Percentiles rank a stretch among this genome's conserved stretches.
These are phyloP conservation scores for Frankliniella fusca DNA, from an alignment of 2,888 invertebrate species.

Conservation along the genomic window DNA sequence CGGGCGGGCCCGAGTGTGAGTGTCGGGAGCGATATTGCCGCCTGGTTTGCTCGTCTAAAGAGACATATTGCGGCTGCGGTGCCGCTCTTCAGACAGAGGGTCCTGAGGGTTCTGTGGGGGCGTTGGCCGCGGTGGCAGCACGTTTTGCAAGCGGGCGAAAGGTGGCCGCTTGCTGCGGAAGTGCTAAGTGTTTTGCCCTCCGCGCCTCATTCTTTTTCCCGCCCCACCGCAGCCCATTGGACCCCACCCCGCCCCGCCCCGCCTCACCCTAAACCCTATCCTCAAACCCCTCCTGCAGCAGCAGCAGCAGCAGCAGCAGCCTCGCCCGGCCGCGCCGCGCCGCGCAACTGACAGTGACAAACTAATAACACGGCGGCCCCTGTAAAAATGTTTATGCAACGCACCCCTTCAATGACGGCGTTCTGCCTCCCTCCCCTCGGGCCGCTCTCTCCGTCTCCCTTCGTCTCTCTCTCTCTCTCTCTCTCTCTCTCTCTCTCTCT, in stretches of 20 bases:
- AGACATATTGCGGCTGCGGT: too few relatives aligned
- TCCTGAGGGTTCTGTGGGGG: too few relatives aligned
- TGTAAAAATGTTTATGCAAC: conserved; percentile 26
- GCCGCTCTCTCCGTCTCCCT: neutral
- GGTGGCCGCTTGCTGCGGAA: neutral
- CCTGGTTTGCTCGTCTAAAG: too few relatives aligned
- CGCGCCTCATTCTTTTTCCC: neutral
- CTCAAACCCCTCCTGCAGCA: neutral
- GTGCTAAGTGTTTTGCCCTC: conserved; percentile 19
- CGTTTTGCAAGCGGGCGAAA: too few relatives aligned
- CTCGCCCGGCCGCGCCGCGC: neutral
- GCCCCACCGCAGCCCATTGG: neutral
- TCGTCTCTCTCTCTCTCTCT: neutral
- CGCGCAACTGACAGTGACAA: conserved; percentile 7
- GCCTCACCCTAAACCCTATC: neutral
- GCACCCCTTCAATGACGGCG: neutral
- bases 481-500: conserved; percentile 1
- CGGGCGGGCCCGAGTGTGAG: too few relatives aligned
- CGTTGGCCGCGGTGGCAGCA: too few relatives aligned
- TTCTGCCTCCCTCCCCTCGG: neutral
- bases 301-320: too few relatives aligned
- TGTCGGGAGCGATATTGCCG: too few relatives aligned
- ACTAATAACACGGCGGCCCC: conserved; percentile 15
- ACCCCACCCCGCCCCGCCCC: neutral
- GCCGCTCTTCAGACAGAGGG: too few relatives aligned